A percentile compares a stretch with the other conserved stretches of the same genome.
Evolutionary conservation across 2,888 invertebrate genomes (phyloP).

Genomic region (Podabrus alpinus): DNA sequence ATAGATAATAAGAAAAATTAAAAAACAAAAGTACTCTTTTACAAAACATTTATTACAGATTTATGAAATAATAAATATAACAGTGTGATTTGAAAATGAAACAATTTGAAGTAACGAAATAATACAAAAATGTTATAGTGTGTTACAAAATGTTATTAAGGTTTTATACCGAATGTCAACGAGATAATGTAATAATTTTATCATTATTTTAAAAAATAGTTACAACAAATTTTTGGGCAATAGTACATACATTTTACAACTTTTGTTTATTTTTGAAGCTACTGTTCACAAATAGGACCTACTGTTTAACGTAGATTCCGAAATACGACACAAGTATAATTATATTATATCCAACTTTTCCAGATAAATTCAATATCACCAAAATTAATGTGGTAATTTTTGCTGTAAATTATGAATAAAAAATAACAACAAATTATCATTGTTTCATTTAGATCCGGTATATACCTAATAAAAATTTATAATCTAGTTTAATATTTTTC

Average conservation of each 20-base stretch:
- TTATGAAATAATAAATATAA: not conserved
- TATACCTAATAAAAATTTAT: not conserved
- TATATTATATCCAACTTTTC: no score
- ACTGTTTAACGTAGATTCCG: no score
- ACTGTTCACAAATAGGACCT: no score
- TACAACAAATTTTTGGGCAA: no score
- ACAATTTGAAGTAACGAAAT: not conserved
- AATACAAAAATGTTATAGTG: not conserved
- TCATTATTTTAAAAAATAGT: no score
- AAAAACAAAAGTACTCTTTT: not conserved
- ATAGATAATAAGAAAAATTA: no score
- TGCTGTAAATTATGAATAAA: no score
- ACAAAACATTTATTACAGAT: not conserved
- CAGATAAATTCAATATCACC: no score
- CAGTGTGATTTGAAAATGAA: not conserved
- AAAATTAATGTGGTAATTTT: not conserved
- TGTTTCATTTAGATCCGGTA: not conserved
- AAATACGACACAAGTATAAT: no score
- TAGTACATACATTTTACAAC: no score
- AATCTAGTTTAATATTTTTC: constrained; percentile 6
- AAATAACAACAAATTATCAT: not conserved
- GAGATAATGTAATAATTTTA: not conserved
- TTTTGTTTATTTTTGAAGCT: no score
- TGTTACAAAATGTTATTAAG: not conserved
- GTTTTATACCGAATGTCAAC: not conserved